Evolutionary conservation across 35 echinoderm and acorn worm genomes (phyloP), one percentile per base, ranked within the genome.

Genomic region (Apostichopus japonicus): DNA sequence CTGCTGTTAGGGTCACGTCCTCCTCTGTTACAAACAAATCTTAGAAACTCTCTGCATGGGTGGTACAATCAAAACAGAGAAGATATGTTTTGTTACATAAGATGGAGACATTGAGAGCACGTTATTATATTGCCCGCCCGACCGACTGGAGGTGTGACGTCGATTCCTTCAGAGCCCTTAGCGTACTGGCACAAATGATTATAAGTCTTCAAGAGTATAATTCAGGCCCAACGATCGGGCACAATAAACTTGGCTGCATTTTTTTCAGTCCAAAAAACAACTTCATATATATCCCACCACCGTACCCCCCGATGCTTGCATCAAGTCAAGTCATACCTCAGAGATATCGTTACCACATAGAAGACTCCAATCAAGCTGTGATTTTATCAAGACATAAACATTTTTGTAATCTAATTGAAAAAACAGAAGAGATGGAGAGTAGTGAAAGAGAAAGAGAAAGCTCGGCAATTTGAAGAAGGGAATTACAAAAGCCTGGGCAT

Each of bases 371-470:
- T 89, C 86, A 89, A 89, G 86, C 86, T 89, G 86, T 89, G 86
- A 89, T 89, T 89, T 89, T 89, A 89, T 89, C 61, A 89, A 89
- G 61, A 73, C 86, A 89, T 72, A 89, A 89, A 89, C 86, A 89
- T 89, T 89, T 82, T 89, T 67, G 86, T 89, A 65, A 89, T 89
- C 86, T 89, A 63, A 89, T 89, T 89, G 61, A 19, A 73, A 89
- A 89, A 89, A 67, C 86, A 89, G 86, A 70, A 70, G 61, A 53
- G 58, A 72, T 10, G 19, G 6, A 73, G n/a, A 23, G n/a, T 16
- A 17, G 19, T n/a, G 10, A 73, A 73, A 17, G n/a, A 22, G 70
- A 73, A 73, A 73, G 22, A 75, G n/a, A 75, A 75, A 75, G 71
- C 16, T 21, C 11, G 63, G 71, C 17, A 75, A n/a, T 61, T 58